Evolutionary conservation across 2,113 vertebrate species (phyloP).

Genomic region (Bos indicus): DNA sequence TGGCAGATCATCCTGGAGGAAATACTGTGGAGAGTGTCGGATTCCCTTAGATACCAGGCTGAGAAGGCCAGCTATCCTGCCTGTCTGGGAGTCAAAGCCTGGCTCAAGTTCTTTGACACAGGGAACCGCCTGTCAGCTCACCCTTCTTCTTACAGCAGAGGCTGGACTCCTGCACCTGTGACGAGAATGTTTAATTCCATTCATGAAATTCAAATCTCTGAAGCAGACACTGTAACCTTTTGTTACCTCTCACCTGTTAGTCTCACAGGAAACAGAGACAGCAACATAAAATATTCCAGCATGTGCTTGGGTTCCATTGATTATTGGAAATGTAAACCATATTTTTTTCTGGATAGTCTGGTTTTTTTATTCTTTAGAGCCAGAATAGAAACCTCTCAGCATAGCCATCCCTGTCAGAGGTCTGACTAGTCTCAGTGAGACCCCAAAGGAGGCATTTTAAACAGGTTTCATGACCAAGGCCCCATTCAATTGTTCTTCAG

Average conservation of each 20-base stretch:
- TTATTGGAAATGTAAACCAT: neutral
- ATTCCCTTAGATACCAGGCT: neutral
- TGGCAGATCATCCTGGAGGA: neutral
- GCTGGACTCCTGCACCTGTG: neutral
- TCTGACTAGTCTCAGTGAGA: neutral
- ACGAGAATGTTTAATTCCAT: neutral
- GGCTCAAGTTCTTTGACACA: neutral
- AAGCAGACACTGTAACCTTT: neutral
- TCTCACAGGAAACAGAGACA: neutral
- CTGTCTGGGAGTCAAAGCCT: neutral
- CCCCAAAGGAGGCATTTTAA: neutral
- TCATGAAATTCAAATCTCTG: neutral
- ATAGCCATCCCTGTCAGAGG: neutral
- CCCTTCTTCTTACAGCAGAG: neutral
- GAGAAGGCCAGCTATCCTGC: neutral
- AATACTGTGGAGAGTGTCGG: neutral
- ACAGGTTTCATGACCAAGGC: neutral
- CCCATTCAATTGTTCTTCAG: neutral
- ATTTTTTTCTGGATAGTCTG: neutral
- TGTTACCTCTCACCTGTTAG: neutral
- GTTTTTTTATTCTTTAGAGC: neutral
- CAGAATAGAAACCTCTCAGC: neutral
- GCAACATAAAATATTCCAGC: neutral
- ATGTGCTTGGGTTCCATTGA: neutral
- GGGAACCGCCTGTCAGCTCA: neutral